Conservation (phyloP, 2,113 vertebrate genomes). For the Deroptyus accipitrinus region DNA sequence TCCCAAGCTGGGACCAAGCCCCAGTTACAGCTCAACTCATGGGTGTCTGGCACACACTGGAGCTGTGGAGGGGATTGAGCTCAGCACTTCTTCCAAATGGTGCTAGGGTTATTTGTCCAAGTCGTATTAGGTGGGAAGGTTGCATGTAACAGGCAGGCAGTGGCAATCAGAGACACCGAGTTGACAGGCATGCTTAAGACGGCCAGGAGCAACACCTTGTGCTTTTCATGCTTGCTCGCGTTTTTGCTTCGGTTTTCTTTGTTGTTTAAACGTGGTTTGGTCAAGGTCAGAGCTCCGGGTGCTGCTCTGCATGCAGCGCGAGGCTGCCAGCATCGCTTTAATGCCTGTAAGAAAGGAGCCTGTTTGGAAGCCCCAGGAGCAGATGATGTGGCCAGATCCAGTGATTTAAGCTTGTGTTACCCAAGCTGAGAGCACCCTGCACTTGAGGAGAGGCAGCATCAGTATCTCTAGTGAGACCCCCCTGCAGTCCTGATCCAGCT, state of each 20-base stretch:
- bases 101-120: neutral
- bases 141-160: neutral
- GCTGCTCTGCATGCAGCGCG: rapidly evolving
- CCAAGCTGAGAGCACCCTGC: neutral
- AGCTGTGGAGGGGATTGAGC: neutral
- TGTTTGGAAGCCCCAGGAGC: rapidly evolving
- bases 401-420: neutral
- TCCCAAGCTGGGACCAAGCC: neutral
- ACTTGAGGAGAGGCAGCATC: neutral
- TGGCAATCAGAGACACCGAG: rapidly evolving
- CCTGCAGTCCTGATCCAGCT: neutral
- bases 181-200: too few species aligned
- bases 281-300: neutral
- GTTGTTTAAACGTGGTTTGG: neutral
- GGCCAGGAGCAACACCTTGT: neutral
- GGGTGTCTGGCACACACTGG: neutral
- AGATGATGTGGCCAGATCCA: rapidly evolving
- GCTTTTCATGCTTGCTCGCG: neutral
- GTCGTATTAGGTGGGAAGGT: neutral
- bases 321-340: neutral
- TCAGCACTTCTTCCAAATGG: neutral
- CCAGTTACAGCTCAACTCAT: neutral
- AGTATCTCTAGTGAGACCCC: neutral
- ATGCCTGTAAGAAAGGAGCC: neutral
- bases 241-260: neutral